Evolutionary conservation across 1,140 invertebrate genomes (phyloP).

Genomic region (Brachionus rotundiformis): DNA sequence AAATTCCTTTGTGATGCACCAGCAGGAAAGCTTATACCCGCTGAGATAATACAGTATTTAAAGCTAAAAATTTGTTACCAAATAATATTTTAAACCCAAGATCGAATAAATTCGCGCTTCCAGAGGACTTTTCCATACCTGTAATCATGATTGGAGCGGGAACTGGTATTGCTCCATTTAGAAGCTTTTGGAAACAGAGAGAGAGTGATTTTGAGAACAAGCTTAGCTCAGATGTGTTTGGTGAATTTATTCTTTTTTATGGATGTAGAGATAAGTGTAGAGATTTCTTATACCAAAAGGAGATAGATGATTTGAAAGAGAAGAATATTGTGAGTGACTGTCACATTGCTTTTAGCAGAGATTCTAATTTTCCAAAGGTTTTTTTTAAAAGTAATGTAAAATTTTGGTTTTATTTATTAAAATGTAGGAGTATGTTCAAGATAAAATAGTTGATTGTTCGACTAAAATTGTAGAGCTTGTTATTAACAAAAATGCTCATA

Average conservation of each 20-base stretch:
- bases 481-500: slow-evolving; percentile 84
- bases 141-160: slow-evolving; percentile 37
- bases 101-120: slow-evolving; percentile 54
- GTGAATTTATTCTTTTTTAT: slow-evolving; percentile 84
- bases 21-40: slow-evolving; percentile 68
- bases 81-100: slow-evolving; percentile 53
- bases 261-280: slow-evolving; percentile 80
- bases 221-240: slow-evolving; percentile 62
- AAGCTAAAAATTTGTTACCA: slow-evolving; percentile 59
- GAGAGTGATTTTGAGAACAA: background rate
- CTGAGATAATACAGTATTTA: slow-evolving; percentile 80
- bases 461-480: slow-evolving; percentile 91
- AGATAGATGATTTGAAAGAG: slow-evolving; percentile 75
- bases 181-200: slow-evolving; percentile 31
- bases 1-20: slow-evolving; percentile 72
- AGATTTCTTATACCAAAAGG: slow-evolving; percentile 79
- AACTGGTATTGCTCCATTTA: slow-evolving; percentile 47
- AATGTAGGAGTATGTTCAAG: slow-evolving; percentile 85
- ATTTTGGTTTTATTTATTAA: background rate
- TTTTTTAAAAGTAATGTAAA: too few species aligned
- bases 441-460: slow-evolving; percentile 82
- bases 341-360: slow-evolving; percentile 82
- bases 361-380: slow-evolving; percentile 69
- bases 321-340: slow-evolving; percentile 75
- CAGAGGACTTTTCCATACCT: slow-evolving; percentile 12